Conservation (phyloP, 2,113 vertebrate species). For the Columba livia region DNA sequence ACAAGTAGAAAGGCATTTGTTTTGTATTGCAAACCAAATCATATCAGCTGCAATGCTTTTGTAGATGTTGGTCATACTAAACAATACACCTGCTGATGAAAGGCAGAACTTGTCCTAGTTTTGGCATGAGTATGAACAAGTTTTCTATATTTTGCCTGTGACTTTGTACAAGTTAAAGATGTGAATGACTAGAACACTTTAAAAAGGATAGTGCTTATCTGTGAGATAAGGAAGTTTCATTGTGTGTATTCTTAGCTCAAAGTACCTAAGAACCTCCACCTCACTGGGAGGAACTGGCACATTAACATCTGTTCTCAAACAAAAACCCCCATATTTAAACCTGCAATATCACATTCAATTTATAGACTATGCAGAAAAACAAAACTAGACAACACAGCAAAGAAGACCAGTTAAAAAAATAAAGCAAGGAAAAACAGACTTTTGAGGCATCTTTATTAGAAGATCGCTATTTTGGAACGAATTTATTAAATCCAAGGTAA, state of each 20-base stretch:
- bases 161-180: neutral
- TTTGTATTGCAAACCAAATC: neutral
- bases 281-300: neutral
- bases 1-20: constrained; percentile 4
- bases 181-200: neutral
- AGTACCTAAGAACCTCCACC: neutral
- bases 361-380: neutral
- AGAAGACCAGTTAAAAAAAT: neutral
- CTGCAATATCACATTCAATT: neutral
- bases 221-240: neutral
- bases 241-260: neutral
- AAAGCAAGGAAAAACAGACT: neutral
- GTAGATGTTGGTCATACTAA: neutral
- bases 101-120: neutral
- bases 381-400: rapidly evolving
- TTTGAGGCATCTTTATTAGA: neutral
- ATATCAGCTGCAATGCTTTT: neutral
- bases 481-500: neutral
- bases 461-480: neutral
- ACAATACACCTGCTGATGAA: neutral
- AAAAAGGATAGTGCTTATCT: neutral
- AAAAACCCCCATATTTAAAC: neutral
- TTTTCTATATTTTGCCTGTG: constrained; percentile 9
- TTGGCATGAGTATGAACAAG: neutral
- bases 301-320: neutral